Base-by-base conservation (phyloP, 2,113 vertebrate genomes). In the Tinamus guttatus region DNA sequence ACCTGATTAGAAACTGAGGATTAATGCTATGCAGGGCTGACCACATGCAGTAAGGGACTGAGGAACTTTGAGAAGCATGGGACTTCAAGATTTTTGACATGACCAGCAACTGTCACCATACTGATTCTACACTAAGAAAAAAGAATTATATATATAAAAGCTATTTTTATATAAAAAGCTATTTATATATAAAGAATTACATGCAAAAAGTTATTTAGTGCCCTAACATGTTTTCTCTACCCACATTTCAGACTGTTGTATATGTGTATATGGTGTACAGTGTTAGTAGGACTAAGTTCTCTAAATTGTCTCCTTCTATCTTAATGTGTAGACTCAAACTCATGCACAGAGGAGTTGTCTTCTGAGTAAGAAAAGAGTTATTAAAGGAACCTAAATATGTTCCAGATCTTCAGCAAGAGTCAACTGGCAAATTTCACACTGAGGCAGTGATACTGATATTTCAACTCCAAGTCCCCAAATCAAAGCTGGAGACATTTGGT, bases 181-280 rank as follows among this genome's bases (percentile, higher is more conserved):
- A 22, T 49, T 47, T 49, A 49, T 22, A 49, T 49, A 49, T 22
- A 49, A 49, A 49, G 19, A 49, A 11, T 22, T 49, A 49, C 24
- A 49, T 49, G 21, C 28, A 56, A 47, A 9, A 54, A 56, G 5
- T 9, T 28, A 51, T 56, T 90, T 45, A 58, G 43, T 32, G 54
- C 60, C 30, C 5, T 41, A 51, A 38, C 7, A 12, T 1, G 0
- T 67, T 86, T 70, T 80, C 56, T 70, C 34, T 1, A 0, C 5
- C 56, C 27, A 3, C 28, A 38, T 51, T 78, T 43, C 1, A 2
- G 49, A 68, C 38, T 59, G 36, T 30, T 10, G 60, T 30, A 21
- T 13, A 18, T 4, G 16, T 38, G 22, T 20, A 30, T 13, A 60
- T 0, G 0, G 13, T 30, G 41, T 47, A 49, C 41, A 60, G 24